phyloP scores from a whole-genome alignment of 2,797 vertebrate species.

The Leucoraja ocellata region DNA sequence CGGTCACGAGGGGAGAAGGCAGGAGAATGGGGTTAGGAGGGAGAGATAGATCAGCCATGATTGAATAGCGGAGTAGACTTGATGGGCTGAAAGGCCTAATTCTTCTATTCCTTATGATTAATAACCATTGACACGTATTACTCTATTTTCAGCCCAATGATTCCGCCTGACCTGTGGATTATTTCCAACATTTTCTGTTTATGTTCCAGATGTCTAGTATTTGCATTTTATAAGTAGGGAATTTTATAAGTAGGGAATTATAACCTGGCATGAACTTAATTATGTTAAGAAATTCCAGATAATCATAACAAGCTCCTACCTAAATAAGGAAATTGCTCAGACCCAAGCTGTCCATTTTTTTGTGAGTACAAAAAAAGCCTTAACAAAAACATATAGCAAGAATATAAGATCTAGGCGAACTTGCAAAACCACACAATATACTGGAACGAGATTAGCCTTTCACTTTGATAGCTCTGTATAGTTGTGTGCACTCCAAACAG shows the following conservation, averaged over 20 bases:
- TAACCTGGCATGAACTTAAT: not conserved
- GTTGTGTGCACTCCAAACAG: not conserved
- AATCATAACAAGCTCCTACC: not conserved
- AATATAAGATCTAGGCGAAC: not conserved
- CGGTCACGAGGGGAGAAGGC: too few species aligned
- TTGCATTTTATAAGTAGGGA: not conserved
- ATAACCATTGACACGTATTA: too few species aligned
- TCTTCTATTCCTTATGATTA: too few species aligned
- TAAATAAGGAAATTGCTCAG: not conserved
- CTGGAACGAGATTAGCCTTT: not conserved
- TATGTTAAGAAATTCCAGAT: not conserved
- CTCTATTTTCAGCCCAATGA: too few species aligned
- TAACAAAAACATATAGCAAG: not conserved
- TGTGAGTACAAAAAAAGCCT: not conserved
- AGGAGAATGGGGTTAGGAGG: too few species aligned
- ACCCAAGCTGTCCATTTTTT: not conserved
- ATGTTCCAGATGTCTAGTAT: too few species aligned
- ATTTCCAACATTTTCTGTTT: too few species aligned
- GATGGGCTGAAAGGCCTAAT: too few species aligned
- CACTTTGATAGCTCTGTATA: not conserved
- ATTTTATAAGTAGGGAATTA: not conserved
- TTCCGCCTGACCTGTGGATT: too few species aligned
- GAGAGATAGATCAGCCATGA: too few species aligned
- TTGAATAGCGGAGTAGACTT: too few species aligned
- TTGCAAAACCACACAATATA: not conserved